phyloP scores from a whole-genome alignment of 1,140 invertebrate species.

The Lordiphosa collinella region DNA sequence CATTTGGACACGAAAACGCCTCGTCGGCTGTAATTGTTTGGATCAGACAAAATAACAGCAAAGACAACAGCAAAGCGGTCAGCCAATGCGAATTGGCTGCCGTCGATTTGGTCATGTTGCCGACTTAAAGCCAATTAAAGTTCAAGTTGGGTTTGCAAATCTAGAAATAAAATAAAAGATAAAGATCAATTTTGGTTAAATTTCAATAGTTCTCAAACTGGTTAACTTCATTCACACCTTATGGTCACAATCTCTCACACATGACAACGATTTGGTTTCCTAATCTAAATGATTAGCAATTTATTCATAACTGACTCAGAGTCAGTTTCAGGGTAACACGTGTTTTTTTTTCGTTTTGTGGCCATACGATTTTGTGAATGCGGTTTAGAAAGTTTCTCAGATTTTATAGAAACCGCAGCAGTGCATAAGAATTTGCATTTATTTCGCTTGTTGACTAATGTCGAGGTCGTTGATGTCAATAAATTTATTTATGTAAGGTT shows the following conservation, averaged over 20 bases:
- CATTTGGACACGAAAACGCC: constrained; percentile 71
- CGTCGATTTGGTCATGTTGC: constrained; percentile 63
- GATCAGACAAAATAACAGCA: constrained; percentile 44
- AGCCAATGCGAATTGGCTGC: constrained; percentile 74
- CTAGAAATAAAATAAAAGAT: constrained; percentile 20
- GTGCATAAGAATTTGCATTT: constrained; percentile 45
- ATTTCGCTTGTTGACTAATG: constrained; percentile 13
- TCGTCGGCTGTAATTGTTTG: constrained; percentile 56
- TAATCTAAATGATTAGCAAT: constrained; percentile 42
- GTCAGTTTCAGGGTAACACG: constrained; percentile 39
- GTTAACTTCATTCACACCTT: constrained; percentile 51
- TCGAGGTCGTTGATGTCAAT: constrained; percentile 22
- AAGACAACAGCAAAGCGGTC: constrained; percentile 65
- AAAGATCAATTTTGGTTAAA: constrained; percentile 9
- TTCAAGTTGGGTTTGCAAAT: constrained; percentile 27
- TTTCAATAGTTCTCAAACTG: constrained; percentile 26
- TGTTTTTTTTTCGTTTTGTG: constrained; percentile 42
- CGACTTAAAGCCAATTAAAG: constrained; percentile 62
- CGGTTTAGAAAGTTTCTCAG: constrained; percentile 65
- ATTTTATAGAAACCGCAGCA: constrained; percentile 29
- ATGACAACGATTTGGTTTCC: constrained; percentile 18
- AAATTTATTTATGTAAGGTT: constrained; percentile 35
- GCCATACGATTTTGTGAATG: constrained; percentile 43
- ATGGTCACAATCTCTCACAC: constrained; percentile 18
- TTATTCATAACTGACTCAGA: constrained; percentile 43